phyloP scores from a whole-genome alignment of 2,888 invertebrate genomes.

The Scaptodrosophila latifasciaeformis region DNA sequence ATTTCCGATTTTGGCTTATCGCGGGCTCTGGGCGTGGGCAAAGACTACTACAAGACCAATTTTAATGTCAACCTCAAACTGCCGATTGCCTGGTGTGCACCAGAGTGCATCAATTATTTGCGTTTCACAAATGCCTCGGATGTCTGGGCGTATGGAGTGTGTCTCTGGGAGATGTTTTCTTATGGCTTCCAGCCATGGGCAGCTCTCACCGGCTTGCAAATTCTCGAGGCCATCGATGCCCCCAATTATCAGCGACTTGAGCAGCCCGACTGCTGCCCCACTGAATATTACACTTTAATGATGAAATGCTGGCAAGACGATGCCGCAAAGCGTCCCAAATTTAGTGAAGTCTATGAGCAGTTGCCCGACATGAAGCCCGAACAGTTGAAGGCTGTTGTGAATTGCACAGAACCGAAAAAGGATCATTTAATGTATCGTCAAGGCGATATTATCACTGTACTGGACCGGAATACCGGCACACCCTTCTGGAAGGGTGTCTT shows the following conservation, averaged over 20 bases:
- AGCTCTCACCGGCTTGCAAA: constrained; percentile 93
- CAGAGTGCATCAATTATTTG: constrained; percentile 96
- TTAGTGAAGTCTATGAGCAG: constrained; percentile 86
- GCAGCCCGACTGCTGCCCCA: constrained; percentile 95
- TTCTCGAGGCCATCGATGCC: constrained; percentile 95
- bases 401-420: constrained; percentile 76
- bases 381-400: constrained; percentile 88
- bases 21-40: constrained; percentile 95
- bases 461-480: constrained; percentile 86
- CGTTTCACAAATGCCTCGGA: constrained; percentile 97
- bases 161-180: constrained; percentile 99
- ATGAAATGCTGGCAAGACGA: constrained; percentile 97
- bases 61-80: constrained; percentile 97
- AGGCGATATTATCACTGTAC: constrained; percentile 93
- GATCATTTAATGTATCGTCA: constrained; percentile 89
- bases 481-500: constrained; percentile 93
- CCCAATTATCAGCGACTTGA: constrained; percentile 93
- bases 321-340: constrained; percentile 89
- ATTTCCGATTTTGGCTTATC: constrained; percentile 98
- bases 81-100: constrained; percentile 99
- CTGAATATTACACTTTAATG: constrained; percentile 94
- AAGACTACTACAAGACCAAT: constrained; percentile 99
- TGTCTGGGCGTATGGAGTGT: constrained; percentile 98
- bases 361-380: constrained; percentile 93
- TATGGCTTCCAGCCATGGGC: constrained; percentile 99